A percentile compares a stretch with the other conserved stretches of the same genome.
phyloP scores from a whole-genome alignment of 2,888 invertebrate species.

The Platycnemis pennipes region DNA sequence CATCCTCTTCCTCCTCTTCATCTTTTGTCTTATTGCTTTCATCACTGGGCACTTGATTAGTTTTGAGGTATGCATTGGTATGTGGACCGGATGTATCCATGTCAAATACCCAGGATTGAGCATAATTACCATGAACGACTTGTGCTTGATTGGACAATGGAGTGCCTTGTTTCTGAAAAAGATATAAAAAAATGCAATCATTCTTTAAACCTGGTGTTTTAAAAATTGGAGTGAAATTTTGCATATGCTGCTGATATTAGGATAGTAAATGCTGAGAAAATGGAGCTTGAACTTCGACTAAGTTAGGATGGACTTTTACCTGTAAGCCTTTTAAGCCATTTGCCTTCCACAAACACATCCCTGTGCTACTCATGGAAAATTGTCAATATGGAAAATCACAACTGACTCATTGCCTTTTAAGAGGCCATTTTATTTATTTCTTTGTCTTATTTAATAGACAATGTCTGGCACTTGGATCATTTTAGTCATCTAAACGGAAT shows the following conservation, averaged over 20 bases:
- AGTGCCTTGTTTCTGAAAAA: conserved; percentile 59
- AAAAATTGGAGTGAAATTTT: neutral
- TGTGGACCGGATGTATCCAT: conserved; percentile 75
- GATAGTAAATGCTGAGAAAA: neutral
- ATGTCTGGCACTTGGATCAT: neutral
- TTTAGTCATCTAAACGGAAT: neutral
- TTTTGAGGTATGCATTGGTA: conserved; percentile 64
- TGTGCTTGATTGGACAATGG: conserved; percentile 60
- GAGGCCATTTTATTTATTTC: neutral
- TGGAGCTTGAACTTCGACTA: neutral
- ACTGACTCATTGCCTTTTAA: neutral
- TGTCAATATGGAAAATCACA: neutral
- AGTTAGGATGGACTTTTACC: neutral
- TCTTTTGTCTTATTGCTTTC: conserved; percentile 51
- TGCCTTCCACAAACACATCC: neutral
- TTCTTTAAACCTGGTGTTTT: neutral
- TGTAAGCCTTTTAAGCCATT: neutral
- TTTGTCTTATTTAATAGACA: no score
- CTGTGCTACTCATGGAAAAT: neutral
- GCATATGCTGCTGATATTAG: neutral
- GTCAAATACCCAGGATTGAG: conserved; percentile 81
- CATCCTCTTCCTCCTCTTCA: conserved; percentile 54
- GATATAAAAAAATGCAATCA: neutral
- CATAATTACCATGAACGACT: conserved; percentile 75
- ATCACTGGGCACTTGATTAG: conserved; percentile 45